These are phyloP conservation scores for Clepsis dumicolana DNA, from an alignment of 2,888 invertebrate species.

Conservation along the genomic window DNA sequence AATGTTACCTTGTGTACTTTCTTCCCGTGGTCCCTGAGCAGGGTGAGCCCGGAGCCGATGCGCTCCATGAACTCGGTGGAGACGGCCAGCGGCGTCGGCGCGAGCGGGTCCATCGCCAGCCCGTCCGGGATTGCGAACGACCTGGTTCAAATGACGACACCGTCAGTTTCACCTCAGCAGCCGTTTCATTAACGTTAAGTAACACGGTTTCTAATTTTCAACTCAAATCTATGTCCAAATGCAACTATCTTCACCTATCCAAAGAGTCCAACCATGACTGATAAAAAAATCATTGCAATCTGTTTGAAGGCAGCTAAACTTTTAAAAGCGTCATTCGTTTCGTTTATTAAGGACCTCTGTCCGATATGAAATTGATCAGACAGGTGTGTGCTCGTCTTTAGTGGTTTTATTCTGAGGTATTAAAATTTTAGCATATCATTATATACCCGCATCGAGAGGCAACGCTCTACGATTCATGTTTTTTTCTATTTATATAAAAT, in stretches of 20 bases:
- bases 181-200: conserved; percentile 16
- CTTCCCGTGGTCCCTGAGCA: conserved; percentile 78
- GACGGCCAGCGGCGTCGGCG: conserved; percentile 78
- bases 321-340: not conserved
- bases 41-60: conserved; percentile 75
- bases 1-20: conserved; percentile 77
- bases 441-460: conserved; percentile 13
- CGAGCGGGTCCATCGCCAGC: conserved; percentile 80
- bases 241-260: conserved; percentile 2
- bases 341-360: not conserved
- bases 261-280: conserved; percentile 12
- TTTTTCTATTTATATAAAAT: conserved; percentile 22
- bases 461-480: conserved; percentile 17
- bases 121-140: conserved; percentile 81
- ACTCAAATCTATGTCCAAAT: conserved; percentile 1
- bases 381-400: not conserved
- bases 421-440: conserved; percentile 20
- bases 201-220: conserved; percentile 25
- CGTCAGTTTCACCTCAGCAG: conserved; percentile 28
- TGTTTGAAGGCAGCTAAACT: not conserved
- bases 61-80: conserved; percentile 81
- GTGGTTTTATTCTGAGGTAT: not conserved
- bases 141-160: conserved; percentile 55
- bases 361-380: not conserved
- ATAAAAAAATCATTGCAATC: not conserved